Conservation (phyloP, 2,113 vertebrate species). For the Eublepharis macularius region DNA sequence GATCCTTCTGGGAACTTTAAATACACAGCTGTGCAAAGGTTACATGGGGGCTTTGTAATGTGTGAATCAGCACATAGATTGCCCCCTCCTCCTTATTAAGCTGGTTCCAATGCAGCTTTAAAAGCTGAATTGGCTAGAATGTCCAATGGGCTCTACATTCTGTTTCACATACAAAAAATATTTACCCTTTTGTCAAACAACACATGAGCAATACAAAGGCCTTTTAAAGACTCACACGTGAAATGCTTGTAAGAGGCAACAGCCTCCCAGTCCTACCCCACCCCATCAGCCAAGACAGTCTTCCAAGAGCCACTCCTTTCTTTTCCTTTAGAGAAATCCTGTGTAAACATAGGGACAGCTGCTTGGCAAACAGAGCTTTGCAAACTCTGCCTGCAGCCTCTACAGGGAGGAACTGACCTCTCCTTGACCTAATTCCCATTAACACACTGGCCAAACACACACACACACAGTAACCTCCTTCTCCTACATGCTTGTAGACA, state of each 20-base stretch:
- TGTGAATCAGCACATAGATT: too few species aligned
- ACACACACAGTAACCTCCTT: neutral
- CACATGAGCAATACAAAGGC: too few species aligned
- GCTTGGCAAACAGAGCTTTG: neutral
- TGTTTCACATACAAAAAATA: too few species aligned
- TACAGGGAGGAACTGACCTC: conserved; percentile 40
- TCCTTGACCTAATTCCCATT: conserved; percentile 18
- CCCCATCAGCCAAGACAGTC: neutral
- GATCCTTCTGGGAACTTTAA: too few species aligned
- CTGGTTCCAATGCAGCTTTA: too few species aligned
- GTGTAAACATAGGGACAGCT: conserved; percentile 13
- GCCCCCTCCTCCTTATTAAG: too few species aligned
- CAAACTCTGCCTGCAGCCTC: neutral
- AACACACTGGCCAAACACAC: neutral
- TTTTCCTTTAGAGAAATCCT: neutral
- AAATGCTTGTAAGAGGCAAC: neutral
- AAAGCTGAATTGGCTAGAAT: too few species aligned
- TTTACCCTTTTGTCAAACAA: neutral
- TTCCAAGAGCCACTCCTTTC: neutral
- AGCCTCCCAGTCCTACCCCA: neutral
- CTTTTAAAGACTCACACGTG: neutral
- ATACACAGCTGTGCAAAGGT: too few species aligned
- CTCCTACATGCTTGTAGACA: neutral
- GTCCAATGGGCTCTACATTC: too few species aligned
- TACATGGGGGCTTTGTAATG: too few species aligned